Conservation (phyloP, 1,140 invertebrate genomes). For the Tachypleus tridentatus region DNA sequence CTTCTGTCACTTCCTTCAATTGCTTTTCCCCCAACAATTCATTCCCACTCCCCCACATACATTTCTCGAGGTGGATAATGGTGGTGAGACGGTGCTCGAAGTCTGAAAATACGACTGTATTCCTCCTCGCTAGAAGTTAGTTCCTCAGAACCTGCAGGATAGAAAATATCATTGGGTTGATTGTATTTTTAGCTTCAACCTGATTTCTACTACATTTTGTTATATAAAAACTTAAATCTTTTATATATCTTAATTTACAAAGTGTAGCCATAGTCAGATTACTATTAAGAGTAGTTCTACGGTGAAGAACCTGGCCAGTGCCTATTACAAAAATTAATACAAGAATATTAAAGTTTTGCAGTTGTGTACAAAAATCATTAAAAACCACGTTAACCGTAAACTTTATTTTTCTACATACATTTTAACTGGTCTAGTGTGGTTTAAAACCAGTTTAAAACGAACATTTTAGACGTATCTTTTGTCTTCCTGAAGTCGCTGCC, state of each 20-base stretch:
- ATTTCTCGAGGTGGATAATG: constrained; percentile 10
- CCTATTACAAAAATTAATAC: constrained; percentile 6
- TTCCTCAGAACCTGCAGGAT: constrained; percentile 14
- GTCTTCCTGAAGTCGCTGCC: no score
- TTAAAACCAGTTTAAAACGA: no score
- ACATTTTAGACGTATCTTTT: no score
- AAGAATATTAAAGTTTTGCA: no score
- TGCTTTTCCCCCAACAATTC: no score
- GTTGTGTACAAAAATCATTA: no score
- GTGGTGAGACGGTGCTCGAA: constrained; percentile 11
- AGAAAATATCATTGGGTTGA: no score
- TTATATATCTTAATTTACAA: neutral
- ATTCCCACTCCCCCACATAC: no score
- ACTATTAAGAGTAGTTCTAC: neutral
- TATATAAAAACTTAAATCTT: neutral
- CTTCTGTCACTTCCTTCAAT: no score
- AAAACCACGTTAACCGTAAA: no score
- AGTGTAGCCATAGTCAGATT: neutral
- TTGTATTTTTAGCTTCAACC: neutral
- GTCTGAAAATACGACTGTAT: constrained; percentile 19
- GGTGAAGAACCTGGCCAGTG: neutral
- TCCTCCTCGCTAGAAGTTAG: constrained; percentile 19
- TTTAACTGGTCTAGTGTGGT: no score
- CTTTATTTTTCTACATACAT: no score
- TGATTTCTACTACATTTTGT: neutral